phyloP scores from a whole-genome alignment of 2,797 vertebrate species.

The Megalops cyprinoides region DNA sequence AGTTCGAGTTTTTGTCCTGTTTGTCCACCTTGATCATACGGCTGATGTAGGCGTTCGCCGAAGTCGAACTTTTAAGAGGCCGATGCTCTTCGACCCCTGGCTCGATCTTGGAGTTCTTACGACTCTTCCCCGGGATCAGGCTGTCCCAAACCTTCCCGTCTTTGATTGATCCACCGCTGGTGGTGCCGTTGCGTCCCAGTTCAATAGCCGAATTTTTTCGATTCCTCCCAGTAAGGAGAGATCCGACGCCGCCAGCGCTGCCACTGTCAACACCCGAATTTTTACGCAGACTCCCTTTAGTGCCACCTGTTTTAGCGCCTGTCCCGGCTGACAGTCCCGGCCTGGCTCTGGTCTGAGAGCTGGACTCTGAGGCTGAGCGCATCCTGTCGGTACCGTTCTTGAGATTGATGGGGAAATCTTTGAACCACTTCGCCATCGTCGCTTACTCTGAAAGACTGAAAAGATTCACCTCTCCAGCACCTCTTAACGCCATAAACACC shows the following conservation, averaged over 20 bases:
- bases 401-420: conserved; percentile 89
- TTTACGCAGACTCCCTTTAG: conserved; percentile 77
- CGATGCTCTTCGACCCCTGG: conserved; percentile 70
- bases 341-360: conserved; percentile 70
- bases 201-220: conserved; percentile 89
- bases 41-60: conserved; percentile 86
- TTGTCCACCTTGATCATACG: conserved; percentile 95
- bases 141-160: conserved; percentile 79
- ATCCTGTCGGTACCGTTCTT: conserved; percentile 86
- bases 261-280: conserved; percentile 58
- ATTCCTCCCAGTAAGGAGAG: conserved; percentile 73
- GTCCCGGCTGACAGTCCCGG: conserved; percentile 67
- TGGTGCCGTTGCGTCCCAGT: conserved; percentile 59
- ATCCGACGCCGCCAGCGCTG: conserved; percentile 59
- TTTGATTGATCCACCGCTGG: conserved; percentile 53
- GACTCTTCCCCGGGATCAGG: conserved; percentile 81
- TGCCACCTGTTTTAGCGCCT: conserved; percentile 51
- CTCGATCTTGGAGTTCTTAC: conserved; percentile 83
- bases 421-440: conserved; percentile 95
- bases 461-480: conserved; percentile 16
- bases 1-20: conserved; percentile 82
- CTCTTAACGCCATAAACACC: conserved; percentile 22
- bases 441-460: conserved; percentile 20
- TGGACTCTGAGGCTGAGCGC: conserved; percentile 80
- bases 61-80: conserved; percentile 68